Evolutionary conservation across 2,113 vertebrate genomes (phyloP).

Genomic region (Mastomys natalensis): DNA sequence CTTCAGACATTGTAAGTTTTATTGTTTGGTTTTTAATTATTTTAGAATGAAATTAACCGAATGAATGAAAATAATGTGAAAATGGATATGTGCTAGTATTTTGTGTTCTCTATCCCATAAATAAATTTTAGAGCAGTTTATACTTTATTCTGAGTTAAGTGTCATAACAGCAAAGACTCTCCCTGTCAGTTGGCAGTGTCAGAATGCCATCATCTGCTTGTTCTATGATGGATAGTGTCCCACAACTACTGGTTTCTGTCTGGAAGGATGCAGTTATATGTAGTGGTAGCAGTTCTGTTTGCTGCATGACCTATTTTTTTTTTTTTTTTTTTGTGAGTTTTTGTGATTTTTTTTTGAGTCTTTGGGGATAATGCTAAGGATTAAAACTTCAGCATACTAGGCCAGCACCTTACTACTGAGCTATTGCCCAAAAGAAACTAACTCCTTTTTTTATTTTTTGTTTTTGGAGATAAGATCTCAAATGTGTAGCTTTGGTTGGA

Average conservation of each 20-base stretch:
- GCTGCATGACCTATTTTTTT: not conserved
- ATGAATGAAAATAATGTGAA: constrained; percentile 16
- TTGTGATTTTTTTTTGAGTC: not conserved
- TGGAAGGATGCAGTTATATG: not conserved
- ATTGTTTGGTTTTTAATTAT: not conserved
- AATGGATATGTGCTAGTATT: constrained; percentile 15
- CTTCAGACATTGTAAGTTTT: constrained; percentile 94
- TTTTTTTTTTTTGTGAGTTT: too few species aligned
- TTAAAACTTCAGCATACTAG: not conserved
- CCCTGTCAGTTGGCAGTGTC: not conserved
- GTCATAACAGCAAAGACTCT: constrained; percentile 21
- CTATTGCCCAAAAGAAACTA: not conserved
- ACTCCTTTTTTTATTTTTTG: not conserved
- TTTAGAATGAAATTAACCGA: not conserved
- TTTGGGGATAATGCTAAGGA: not conserved
- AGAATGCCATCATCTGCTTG: constrained; percentile 4
- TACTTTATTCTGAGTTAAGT: constrained; percentile 58
- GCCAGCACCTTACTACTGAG: not conserved
- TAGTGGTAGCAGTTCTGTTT: not conserved
- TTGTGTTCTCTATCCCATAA: not conserved
- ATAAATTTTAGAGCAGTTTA: not conserved
- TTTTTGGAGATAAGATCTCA: not conserved
- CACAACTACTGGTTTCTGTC: not conserved
- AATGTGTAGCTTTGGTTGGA: not conserved
- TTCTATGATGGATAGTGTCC: not conserved